Conservation (phyloP, 2,888 invertebrate species). For the Allolobophora icterica region DNA sequence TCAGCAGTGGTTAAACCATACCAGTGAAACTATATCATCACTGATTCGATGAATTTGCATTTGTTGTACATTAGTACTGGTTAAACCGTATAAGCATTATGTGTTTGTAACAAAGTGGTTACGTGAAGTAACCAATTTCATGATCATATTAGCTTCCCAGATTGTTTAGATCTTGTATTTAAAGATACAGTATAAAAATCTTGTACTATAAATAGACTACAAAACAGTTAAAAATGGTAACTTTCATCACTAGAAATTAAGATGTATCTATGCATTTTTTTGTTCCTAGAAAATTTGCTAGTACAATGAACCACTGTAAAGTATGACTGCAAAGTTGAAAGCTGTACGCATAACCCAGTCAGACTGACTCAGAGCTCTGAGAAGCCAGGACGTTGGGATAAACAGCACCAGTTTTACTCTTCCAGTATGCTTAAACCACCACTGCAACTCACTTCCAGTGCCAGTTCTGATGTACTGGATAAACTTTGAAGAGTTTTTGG, state of each 20-base stretch:
- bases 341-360: neutral
- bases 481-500: neutral
- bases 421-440: slow-evolving; percentile 26
- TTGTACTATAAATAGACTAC: neutral
- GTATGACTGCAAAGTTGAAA: neutral
- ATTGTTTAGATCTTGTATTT: neutral
- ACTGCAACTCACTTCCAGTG: neutral
- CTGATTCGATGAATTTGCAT: neutral
- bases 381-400: slow-evolving; percentile 1
- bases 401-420: slow-evolving; percentile 47
- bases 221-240: neutral
- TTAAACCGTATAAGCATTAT: too few relatives aligned
- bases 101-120: neutral
- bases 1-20: neutral
- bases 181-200: neutral
- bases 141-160: neutral
- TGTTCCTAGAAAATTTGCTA: neutral
- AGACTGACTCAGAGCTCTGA: slow-evolving; percentile 17
- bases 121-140: neutral
- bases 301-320: neutral
- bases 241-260: neutral
- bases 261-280: neutral
- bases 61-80: neutral
- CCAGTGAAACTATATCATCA: neutral
- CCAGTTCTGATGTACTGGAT: slow-evolving; percentile 25